Percentiles rank a stretch among this genome's conserved stretches.
phyloP scores from a whole-genome alignment of 2,113 vertebrate species.

The Sinocyclocheilus grahami region DNA sequence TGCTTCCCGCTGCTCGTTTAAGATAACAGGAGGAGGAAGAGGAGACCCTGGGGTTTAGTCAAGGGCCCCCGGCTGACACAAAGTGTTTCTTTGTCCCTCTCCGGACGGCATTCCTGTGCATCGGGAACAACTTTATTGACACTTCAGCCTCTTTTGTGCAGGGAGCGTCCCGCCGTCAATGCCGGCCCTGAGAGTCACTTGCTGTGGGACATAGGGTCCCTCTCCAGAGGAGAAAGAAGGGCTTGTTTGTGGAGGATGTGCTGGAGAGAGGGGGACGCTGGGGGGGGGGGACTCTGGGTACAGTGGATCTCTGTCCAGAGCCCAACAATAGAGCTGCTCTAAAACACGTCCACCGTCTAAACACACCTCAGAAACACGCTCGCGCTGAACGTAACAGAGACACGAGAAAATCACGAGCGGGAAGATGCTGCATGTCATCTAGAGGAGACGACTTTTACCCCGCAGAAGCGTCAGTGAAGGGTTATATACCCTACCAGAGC shows the following conservation, averaged over 20 bases:
- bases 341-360: conserved; percentile 21
- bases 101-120: conserved; percentile 87
- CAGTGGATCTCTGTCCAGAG: conserved; percentile 88
- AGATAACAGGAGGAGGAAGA: conserved; percentile 60
- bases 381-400: too few species aligned
- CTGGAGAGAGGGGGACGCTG: conserved; percentile 75
- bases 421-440: too few species aligned
- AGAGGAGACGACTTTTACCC: too few species aligned
- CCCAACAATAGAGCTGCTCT: conserved; percentile 78
- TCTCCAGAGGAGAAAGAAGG: conserved; percentile 93
- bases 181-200: conserved; percentile 91
- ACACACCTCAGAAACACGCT: neutral
- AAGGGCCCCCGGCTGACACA: conserved; percentile 82
- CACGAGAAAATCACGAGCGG: too few species aligned
- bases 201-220: conserved; percentile 93
- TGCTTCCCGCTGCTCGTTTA: neutral
- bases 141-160: conserved; percentile 89
- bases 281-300: conserved; percentile 68
- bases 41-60: conserved; percentile 73
- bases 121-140: conserved; percentile 89
- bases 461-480: too few species aligned
- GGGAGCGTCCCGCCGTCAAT: conserved; percentile 89
- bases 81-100: conserved; percentile 86
- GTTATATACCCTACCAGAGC: too few species aligned
- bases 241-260: conserved; percentile 91